These are phyloP conservation scores for Aphelocoma coerulescens DNA, from an alignment of 2,113 vertebrate species.

Conservation along the genomic window DNA sequence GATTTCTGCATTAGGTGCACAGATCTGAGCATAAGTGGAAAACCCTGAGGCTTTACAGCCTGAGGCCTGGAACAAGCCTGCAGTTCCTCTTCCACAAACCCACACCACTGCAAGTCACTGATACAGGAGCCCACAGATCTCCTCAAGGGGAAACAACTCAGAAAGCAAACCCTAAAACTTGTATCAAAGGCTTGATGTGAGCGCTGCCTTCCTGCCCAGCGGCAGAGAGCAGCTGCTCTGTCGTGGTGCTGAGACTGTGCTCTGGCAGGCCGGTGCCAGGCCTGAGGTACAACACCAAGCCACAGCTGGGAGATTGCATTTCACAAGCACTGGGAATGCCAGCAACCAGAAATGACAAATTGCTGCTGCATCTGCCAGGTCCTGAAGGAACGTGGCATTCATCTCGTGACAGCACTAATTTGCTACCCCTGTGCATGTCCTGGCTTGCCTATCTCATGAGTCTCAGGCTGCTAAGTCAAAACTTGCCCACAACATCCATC, in stretches of 20 bases:
- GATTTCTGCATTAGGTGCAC: neutral
- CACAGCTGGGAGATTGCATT: neutral
- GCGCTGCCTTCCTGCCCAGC: neutral
- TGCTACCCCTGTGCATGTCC: neutral
- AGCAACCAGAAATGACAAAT: neutral
- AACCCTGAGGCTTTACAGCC: neutral
- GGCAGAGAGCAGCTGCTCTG: neutral
- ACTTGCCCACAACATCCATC: neutral
- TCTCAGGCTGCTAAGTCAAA: neutral
- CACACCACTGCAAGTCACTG: neutral
- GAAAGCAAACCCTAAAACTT: neutral
- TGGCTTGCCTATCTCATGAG: neutral
- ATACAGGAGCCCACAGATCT: neutral
- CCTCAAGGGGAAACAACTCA: neutral
- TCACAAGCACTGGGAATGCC: neutral
- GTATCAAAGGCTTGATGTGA: accelerated
- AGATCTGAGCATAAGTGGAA: neutral
- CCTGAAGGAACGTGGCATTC: neutral
- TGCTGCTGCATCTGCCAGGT: neutral
- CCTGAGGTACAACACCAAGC: neutral
- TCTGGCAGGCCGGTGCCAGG: neutral
- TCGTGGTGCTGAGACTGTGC: accelerated
- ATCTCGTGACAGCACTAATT: neutral
- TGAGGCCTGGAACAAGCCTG: neutral
- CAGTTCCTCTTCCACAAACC: neutral